Conservation (phyloP, 2,888 invertebrate species). For the Dugesia japonica region DNA sequence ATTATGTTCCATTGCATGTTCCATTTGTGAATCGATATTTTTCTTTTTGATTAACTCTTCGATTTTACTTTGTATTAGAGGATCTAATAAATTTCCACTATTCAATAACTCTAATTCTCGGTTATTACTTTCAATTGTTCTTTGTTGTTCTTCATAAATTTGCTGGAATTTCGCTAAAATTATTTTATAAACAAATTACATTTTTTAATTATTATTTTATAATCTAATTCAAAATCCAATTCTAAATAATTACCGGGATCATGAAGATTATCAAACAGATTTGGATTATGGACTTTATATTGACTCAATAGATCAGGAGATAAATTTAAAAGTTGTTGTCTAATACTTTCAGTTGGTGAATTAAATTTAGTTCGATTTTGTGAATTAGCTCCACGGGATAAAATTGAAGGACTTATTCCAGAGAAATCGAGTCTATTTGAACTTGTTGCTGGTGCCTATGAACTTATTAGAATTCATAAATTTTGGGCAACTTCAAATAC, state of each 20-base stretch:
- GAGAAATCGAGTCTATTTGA: neutral
- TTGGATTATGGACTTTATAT: neutral
- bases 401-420: neutral
- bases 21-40: constrained; percentile 94
- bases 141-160: constrained; percentile 21
- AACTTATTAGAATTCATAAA: neutral
- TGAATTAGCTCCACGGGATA: neutral
- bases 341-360: neutral
- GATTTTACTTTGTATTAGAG: constrained; percentile 78
- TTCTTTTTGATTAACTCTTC: constrained; percentile 57
- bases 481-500: neutral
- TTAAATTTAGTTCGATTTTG: neutral
- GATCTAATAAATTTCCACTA: constrained; percentile 59
- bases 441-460: neutral
- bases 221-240: constrained; percentile 20
- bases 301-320: neutral
- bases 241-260: neutral
- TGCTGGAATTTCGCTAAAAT: neutral
- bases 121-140: constrained; percentile 58
- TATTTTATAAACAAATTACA: neutral
- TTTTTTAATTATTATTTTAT: neutral
- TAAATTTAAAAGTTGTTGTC: neutral
- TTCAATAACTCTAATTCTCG: constrained; percentile 41
- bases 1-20: constrained; percentile 91
- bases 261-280: neutral